Evolutionary conservation across 1,140 invertebrate species (phyloP).

Genomic region (Hirudo medicinalis): DNA sequence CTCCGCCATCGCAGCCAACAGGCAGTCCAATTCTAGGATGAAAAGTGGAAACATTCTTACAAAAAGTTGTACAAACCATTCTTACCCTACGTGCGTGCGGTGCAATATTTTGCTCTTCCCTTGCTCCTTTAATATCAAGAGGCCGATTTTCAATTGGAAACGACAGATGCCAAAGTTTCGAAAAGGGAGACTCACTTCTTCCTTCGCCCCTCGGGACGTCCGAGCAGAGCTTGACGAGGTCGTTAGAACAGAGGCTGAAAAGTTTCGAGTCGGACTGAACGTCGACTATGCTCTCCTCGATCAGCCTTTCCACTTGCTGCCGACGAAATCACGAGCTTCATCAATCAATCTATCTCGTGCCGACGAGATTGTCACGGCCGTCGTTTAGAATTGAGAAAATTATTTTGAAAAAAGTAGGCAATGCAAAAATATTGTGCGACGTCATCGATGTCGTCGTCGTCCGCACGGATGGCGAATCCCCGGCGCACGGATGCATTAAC

Average conservation of each 20-base stretch:
- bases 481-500: background rate
- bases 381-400: too few relatives aligned
- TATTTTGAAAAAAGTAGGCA: too few relatives aligned
- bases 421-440: too few relatives aligned
- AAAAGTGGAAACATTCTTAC: background rate
- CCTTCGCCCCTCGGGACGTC: constrained; percentile 61
- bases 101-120: too few relatives aligned
- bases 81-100: too few relatives aligned
- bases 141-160: too few relatives aligned
- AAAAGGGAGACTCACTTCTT: constrained; percentile 50
- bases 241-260: constrained; percentile 39
- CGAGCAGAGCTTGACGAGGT: constrained; percentile 63
- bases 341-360: too few relatives aligned
- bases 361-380: too few relatives aligned
- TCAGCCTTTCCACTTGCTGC: constrained; percentile 54
- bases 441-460: background rate
- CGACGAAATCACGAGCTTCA: background rate
- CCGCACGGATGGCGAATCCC: background rate
- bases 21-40: constrained; percentile 6
- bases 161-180: too few relatives aligned
- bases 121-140: too few relatives aligned
- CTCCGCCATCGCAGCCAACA: background rate
- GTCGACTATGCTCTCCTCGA: constrained; percentile 43
- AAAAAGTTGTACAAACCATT: too few relatives aligned
- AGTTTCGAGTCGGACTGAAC: constrained; percentile 46